phyloP scores from a whole-genome alignment of 2,888 invertebrate genomes.

The Pseudococcus jackbeardsleyi region DNA sequence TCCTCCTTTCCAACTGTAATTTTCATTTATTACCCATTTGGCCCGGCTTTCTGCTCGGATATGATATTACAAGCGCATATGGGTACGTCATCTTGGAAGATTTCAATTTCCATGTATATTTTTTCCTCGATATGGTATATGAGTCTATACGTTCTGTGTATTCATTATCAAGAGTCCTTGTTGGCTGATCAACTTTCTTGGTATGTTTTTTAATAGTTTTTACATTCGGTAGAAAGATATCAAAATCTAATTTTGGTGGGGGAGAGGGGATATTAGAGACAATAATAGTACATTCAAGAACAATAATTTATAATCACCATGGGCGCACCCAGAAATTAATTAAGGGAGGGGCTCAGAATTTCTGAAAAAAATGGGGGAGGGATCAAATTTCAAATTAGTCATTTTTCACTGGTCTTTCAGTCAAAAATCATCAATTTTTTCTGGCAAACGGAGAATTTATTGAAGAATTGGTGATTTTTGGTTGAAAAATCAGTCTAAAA shows the following conservation, averaged over 20 bases:
- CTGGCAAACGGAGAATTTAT: too few species aligned
- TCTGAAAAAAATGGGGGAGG: too few species aligned
- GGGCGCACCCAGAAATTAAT: too few species aligned
- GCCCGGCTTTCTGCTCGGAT: not conserved
- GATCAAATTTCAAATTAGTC: too few species aligned
- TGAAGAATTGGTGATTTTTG: too few species aligned
- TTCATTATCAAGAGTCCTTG: not conserved
- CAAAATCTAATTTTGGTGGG: not conserved
- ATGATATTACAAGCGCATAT: not conserved
- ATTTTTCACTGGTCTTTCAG: too few species aligned
- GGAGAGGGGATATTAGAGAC: too few species aligned
- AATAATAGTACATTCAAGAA: too few species aligned
- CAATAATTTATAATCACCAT: too few species aligned
- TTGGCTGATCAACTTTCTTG: not conserved
- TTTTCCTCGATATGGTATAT: not conserved
- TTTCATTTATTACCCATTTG: constrained; percentile 36
- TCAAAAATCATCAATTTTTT: too few species aligned
- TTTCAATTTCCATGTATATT: not conserved
- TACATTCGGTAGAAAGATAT: not conserved
- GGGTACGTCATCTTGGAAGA: not conserved
- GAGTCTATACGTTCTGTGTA: not conserved
- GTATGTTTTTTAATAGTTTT: not conserved
- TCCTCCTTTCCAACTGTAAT: constrained; percentile 33
- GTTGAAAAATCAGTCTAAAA: too few species aligned
- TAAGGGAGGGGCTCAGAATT: too few species aligned